Percentiles rank a stretch among this genome's conserved stretches.
Conservation (phyloP, 2,797 vertebrate genomes). For the Leontopithecus rosalia region DNA sequence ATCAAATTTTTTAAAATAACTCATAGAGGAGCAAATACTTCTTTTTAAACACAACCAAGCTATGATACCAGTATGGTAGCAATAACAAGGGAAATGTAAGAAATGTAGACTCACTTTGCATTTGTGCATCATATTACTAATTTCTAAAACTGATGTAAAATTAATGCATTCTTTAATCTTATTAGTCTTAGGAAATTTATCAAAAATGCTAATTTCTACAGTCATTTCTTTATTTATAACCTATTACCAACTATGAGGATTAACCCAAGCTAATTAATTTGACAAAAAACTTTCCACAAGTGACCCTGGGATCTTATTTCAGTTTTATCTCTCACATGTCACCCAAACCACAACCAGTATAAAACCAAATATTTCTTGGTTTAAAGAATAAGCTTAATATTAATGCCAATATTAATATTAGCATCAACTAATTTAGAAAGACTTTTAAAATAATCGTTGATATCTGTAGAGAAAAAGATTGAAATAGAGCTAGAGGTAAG, state of each 20-base stretch:
- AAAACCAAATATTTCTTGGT: neutral
- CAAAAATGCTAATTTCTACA: neutral
- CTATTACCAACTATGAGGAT: neutral
- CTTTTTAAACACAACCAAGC: neutral
- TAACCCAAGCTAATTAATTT: neutral
- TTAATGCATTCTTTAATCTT: neutral
- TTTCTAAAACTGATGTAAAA: neutral
- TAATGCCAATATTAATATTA: neutral
- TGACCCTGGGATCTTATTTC: neutral
- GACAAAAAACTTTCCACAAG: neutral
- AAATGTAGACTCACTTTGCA: neutral
- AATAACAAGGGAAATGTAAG: neutral
- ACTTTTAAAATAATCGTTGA: neutral
- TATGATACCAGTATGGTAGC: neutral
- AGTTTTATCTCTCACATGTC: neutral
- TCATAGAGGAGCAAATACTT: neutral
- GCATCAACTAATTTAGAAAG: neutral
- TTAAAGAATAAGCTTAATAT: neutral
- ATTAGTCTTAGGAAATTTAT: neutral
- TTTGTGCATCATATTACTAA: neutral
- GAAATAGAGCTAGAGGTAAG: neutral
- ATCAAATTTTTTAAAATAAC: neutral
- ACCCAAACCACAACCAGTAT: neutral
- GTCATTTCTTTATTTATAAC: neutral
- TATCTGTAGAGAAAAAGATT: neutral